Conservation (phyloP, 1,140 invertebrate species). For the Telenomus remus region DNA sequence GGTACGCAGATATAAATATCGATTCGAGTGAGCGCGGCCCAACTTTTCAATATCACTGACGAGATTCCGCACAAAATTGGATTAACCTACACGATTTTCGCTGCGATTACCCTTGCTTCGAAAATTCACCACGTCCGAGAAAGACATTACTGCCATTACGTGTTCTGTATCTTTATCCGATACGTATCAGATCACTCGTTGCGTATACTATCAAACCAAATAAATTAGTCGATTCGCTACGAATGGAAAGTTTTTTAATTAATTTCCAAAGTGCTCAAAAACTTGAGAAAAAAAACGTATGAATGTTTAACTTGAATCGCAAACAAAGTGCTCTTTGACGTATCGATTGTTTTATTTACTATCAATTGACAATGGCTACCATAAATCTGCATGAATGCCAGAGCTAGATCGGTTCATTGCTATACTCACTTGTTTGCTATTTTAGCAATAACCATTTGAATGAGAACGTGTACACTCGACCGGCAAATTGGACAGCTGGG, state of each 20-base stretch:
- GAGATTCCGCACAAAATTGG: slow-evolving; percentile 34
- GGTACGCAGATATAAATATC: slow-evolving; percentile 18
- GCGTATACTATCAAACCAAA: slow-evolving; percentile 19
- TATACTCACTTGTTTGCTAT: slow-evolving; percentile 55
- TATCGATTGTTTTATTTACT: slow-evolving; percentile 49
- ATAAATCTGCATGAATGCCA: slow-evolving; percentile 10
- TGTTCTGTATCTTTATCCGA: slow-evolving; percentile 34
- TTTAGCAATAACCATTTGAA: slow-evolving; percentile 55
- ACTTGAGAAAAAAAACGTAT: too few relatives aligned
- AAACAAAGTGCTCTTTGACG: background rate
- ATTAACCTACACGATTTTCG: slow-evolving; percentile 45
- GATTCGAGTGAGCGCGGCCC: slow-evolving; percentile 9
- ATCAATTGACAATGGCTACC: slow-evolving; percentile 35
- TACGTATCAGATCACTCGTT: slow-evolving; percentile 28
- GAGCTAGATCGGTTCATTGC: slow-evolving; percentile 39
- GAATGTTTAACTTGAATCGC: too few relatives aligned
- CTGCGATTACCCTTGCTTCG: slow-evolving; percentile 20
- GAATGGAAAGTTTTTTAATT: too few relatives aligned
- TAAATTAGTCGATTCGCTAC: slow-evolving; percentile 44
- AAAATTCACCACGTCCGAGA: slow-evolving; percentile 37
- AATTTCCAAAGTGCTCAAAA: too few relatives aligned
- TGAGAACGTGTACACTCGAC: slow-evolving; percentile 53
- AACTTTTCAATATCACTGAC: slow-evolving; percentile 37
- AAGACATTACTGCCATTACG: slow-evolving; percentile 51
- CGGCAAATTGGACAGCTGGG: slow-evolving; percentile 58